phyloP scores from a whole-genome alignment of 1,140 invertebrate species.

The Nasonia giraulti region DNA sequence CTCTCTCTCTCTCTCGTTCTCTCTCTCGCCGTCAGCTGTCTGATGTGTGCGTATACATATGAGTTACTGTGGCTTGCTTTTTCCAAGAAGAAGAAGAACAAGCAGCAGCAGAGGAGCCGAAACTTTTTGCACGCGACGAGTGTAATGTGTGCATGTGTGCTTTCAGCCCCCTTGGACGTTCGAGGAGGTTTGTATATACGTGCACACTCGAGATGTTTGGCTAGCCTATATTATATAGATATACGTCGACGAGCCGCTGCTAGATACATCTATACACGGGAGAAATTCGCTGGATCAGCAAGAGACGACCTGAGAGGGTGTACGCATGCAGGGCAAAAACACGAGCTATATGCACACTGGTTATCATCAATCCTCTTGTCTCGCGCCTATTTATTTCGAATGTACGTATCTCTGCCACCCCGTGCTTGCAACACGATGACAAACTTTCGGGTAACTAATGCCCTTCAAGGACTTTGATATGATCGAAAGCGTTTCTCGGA shows the following conservation, averaged over 20 bases:
- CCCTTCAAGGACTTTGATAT: no score
- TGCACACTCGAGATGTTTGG: not conserved
- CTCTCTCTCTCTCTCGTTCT: slow-evolving; percentile 3
- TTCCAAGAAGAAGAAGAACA: not conserved
- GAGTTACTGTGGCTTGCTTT: not conserved
- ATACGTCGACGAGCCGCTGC: no score
- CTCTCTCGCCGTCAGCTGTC: not conserved
- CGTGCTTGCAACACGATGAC: no score
- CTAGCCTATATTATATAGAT: not conserved
- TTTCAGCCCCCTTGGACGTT: not conserved
- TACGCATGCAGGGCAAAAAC: not conserved
- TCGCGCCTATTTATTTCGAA: no score
- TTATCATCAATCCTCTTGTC: not conserved
- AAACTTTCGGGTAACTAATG: no score
- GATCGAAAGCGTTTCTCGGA: no score
- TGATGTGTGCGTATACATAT: not conserved
- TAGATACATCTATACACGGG: no score
- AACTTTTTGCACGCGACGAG: not conserved
- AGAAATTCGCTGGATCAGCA: not conserved
- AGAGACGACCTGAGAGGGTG: not conserved
- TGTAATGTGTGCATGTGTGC: no score
- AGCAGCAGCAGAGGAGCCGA: not conserved
- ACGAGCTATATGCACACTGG: not conserved
- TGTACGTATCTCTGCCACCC: not conserved
- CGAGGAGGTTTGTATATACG: not conserved